Evolutionary conservation across 2,113 vertebrate species (phyloP).

Genomic region (Hypocryptadius cinnamomeus): DNA sequence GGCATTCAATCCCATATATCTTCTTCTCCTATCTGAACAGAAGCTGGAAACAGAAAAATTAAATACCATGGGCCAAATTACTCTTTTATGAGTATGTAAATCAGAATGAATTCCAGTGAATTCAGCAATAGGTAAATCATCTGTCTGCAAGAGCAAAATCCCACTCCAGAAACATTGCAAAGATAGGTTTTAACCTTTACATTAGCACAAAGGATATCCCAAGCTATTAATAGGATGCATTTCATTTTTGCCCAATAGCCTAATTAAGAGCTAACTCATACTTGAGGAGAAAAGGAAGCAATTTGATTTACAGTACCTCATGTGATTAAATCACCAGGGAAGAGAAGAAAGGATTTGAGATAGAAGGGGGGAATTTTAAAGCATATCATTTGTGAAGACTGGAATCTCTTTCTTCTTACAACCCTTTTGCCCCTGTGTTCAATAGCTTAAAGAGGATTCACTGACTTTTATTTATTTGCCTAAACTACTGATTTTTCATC

Average conservation of each 20-base stretch:
- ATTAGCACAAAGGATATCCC: conserved; percentile 43
- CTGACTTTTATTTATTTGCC: conserved; percentile 40
- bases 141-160: neutral
- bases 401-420: neutral
- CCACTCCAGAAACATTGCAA: neutral
- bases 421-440: neutral
- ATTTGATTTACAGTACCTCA: conserved; percentile 37
- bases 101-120: conserved; percentile 2
- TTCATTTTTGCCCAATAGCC: conserved; percentile 30
- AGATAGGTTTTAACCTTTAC: conserved; percentile 41
- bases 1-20: neutral
- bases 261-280: conserved; percentile 39
- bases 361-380: neutral
- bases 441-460: conserved; percentile 18
- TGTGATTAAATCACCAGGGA: conserved; percentile 60
- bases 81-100: neutral
- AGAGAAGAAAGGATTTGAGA: neutral
- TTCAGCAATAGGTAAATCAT: conserved; percentile 9
- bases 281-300: conserved; percentile 29
- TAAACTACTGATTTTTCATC: conserved; percentile 31
- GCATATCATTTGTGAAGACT: neutral
- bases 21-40: neutral
- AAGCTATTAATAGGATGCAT: conserved; percentile 24
- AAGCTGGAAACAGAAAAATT: conserved; percentile 17
- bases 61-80: neutral